Conservation (phyloP, 1,140 invertebrate genomes). For the Philopotamus ludificatus region DNA sequence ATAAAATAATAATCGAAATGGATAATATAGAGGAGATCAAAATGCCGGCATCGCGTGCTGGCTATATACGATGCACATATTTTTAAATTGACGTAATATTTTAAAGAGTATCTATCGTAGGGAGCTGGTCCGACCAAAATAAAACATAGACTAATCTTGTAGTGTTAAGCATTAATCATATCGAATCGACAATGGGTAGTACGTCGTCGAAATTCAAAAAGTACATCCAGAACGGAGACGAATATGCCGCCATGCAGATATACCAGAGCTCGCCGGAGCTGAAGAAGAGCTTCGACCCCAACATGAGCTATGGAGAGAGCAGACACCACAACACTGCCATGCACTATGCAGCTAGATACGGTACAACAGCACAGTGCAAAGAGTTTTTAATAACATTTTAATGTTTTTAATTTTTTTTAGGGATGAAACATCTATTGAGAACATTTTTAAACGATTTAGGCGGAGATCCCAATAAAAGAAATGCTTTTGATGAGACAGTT, state of each 20-base stretch:
- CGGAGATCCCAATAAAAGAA: constrained; percentile 71
- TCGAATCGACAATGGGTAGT: constrained; percentile 61
- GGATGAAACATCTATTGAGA: constrained; percentile 60
- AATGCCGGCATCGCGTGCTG: too few relatives aligned
- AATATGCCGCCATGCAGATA: constrained; percentile 67
- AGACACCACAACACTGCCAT: constrained; percentile 69
- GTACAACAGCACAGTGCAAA: constrained; percentile 51
- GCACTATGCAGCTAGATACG: constrained; percentile 68
- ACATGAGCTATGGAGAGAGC: constrained; percentile 67
- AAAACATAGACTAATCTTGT: not conserved
- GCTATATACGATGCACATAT: not conserved
- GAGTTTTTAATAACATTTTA: too few relatives aligned
- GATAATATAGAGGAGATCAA: too few relatives aligned
- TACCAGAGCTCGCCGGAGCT: constrained; percentile 63
- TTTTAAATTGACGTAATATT: not conserved
- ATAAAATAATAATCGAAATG: too few relatives aligned
- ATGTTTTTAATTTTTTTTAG: constrained; percentile 40
- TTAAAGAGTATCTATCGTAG: not conserved
- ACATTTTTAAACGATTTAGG: constrained; percentile 66
- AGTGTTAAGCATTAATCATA: not conserved
- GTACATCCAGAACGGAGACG: constrained; percentile 70
- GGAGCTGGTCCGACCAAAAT: not conserved
- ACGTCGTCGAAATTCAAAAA: constrained; percentile 71
- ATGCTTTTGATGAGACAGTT: constrained; percentile 64
- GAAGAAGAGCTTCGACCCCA: constrained; percentile 67